A percentile compares a stretch with the other conserved stretches of the same genome.
Conservation (phyloP, 2,797 vertebrate species). For the Ctenopoma multispine region DNA sequence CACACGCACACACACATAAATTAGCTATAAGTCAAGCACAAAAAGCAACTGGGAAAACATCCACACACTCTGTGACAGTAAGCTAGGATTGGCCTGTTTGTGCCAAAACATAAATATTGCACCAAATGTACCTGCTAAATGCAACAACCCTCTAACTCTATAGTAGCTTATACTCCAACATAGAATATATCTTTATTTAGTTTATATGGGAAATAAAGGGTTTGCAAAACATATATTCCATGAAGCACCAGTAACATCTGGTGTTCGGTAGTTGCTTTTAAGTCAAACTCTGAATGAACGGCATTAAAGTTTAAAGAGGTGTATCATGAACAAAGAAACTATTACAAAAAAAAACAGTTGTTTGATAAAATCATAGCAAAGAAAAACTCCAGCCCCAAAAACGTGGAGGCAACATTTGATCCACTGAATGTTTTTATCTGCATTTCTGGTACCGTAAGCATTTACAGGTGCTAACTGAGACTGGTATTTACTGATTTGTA, state of each 20-base stretch:
- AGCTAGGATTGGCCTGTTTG: slow-evolving; percentile 64
- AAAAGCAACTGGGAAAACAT: slow-evolving; percentile 62
- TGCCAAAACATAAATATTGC: slow-evolving; percentile 84
- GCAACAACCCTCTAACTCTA: slow-evolving; percentile 73
- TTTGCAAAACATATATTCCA: slow-evolving; percentile 67
- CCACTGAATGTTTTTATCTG: slow-evolving; percentile 59
- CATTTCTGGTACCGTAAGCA: slow-evolving; percentile 41
- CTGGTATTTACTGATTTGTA: slow-evolving; percentile 26
- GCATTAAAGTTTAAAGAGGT: slow-evolving; percentile 49
- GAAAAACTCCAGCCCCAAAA: slow-evolving; percentile 59
- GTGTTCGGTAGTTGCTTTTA: slow-evolving; percentile 60
- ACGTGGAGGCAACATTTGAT: slow-evolving; percentile 56
- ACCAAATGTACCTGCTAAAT: slow-evolving; percentile 83
- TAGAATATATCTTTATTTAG: slow-evolving; percentile 84
- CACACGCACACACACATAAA: slow-evolving; percentile 49
- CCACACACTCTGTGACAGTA: slow-evolving; percentile 62
- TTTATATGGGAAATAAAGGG: slow-evolving; percentile 75
- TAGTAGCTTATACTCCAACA: slow-evolving; percentile 77
- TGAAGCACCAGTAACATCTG: slow-evolving; percentile 64
- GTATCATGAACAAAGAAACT: slow-evolving; percentile 43
- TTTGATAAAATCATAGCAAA: slow-evolving; percentile 69
- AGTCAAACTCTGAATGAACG: slow-evolving; percentile 63
- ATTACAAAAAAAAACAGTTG: slow-evolving; percentile 64
- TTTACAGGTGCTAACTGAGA: slow-evolving; percentile 39
- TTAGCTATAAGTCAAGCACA: slow-evolving; percentile 62